These are phyloP conservation scores for Motacilla alba DNA, from an alignment of 2,113 vertebrate genomes.

Conservation along the genomic window DNA sequence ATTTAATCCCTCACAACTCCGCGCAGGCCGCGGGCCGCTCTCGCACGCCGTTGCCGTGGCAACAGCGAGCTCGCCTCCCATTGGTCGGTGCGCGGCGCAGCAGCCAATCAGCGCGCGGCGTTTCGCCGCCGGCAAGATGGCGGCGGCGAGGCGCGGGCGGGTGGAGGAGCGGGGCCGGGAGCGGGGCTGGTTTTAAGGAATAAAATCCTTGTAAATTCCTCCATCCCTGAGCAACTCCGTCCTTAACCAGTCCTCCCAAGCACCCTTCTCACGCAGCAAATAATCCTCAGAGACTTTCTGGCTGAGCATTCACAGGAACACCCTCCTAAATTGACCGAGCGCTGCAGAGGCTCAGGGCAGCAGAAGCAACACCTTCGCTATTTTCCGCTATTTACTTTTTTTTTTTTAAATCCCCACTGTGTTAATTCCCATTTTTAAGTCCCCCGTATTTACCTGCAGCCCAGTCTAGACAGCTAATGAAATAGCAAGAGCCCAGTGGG, in stretches of 20 bases:
- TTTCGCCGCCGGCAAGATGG: background rate
- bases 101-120: background rate
- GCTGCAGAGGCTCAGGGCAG: background rate
- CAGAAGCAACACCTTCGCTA: background rate
- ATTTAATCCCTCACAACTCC: rapidly evolving
- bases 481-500: background rate
- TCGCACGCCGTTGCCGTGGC: background rate
- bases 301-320: background rate
- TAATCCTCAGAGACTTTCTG: background rate
- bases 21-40: background rate
- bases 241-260: background rate
- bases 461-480: background rate
- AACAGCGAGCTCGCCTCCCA: background rate
- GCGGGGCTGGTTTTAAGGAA: too few relatives aligned
- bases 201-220: background rate
- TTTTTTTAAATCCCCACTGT: background rate
- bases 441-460: background rate
- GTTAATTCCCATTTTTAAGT: background rate
- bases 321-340: background rate
- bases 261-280: background rate
- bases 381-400: background rate
- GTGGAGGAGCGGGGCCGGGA: background rate
- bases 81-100: background rate
- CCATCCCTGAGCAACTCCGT: background rate
- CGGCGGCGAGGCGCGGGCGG: background rate